These are phyloP conservation scores for Cosmia pyralina DNA, from an alignment of 2,888 invertebrate species.

Conservation along the genomic window DNA sequence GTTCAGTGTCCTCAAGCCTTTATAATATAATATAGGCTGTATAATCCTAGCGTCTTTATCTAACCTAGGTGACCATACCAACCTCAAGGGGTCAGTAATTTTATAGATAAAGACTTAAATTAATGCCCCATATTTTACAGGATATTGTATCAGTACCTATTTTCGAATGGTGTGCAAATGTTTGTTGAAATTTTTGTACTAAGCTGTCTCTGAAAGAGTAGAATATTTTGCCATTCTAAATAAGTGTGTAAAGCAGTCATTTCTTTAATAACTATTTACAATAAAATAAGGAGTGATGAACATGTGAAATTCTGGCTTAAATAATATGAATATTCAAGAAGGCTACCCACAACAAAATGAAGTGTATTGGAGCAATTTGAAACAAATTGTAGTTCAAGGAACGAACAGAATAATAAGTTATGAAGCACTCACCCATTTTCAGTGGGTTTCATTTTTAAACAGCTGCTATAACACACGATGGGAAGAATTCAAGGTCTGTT, in stretches of 20 bases:
- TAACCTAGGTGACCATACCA: not conserved
- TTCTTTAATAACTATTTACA: not conserved
- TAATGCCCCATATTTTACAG: not conserved
- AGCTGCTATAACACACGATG: slow-evolving; percentile 45
- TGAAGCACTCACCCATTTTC: slow-evolving; percentile 71
- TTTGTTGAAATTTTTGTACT: not conserved
- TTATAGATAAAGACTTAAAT: not conserved
- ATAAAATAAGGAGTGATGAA: not conserved
- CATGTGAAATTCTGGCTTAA: not conserved
- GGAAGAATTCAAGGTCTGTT: slow-evolving; percentile 76
- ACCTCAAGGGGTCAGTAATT: not conserved
- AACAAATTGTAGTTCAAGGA: not conserved
- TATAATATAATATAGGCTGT: no score
- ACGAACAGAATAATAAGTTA: not conserved
- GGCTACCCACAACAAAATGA: not conserved
- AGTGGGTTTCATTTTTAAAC: slow-evolving; percentile 71
- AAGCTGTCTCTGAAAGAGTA: not conserved
- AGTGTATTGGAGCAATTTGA: not conserved
- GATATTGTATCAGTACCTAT: not conserved
- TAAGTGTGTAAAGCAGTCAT: not conserved
- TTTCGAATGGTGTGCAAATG: no score
- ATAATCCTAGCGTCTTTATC: not conserved
- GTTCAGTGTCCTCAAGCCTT: not conserved
- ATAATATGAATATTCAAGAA: not conserved
- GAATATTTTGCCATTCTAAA: not conserved